A percentile compares a stretch with the other conserved stretches of the same genome.
Conservation (phyloP, 2,888 invertebrate genomes). For the Pammene aurita region DNA sequence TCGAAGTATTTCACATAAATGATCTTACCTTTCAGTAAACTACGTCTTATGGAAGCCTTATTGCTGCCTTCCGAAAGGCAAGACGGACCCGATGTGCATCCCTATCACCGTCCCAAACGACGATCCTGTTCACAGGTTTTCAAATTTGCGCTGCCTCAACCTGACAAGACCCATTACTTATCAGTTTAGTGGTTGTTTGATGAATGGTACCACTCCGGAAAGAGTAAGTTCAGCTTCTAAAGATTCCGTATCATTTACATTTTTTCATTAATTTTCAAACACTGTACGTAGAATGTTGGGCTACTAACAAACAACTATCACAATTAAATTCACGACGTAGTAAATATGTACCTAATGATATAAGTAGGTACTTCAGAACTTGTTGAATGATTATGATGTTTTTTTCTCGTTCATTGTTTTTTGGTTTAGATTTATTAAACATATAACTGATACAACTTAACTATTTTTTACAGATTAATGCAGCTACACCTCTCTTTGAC, state of each 20-base stretch:
- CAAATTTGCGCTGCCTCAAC: conserved; percentile 30
- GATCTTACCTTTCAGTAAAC: conserved; percentile 26
- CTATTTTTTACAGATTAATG: conserved; percentile 6
- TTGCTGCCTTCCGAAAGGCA: conserved; percentile 34
- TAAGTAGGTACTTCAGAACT: too few species aligned
- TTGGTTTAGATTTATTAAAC: too few species aligned
- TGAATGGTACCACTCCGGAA: conserved; percentile 30
- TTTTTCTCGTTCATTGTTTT: too few species aligned
- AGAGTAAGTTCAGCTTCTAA: conserved; percentile 9
- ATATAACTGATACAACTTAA: too few species aligned
- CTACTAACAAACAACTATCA: too few species aligned
- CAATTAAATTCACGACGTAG: too few species aligned
- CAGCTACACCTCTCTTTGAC: conserved; percentile 25
- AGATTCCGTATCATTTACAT: neutral
- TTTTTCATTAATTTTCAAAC: too few species aligned
- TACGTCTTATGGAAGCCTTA: conserved; percentile 26
- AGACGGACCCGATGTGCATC: conserved; percentile 25
- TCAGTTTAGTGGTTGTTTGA: conserved; percentile 30
- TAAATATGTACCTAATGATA: too few species aligned
- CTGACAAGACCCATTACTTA: conserved; percentile 28
- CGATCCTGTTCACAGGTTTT: conserved; percentile 35
- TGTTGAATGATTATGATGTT: too few species aligned
- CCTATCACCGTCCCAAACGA: conserved; percentile 26
- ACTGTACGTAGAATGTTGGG: too few species aligned
- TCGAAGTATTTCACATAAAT: too few species aligned